A percentile compares a stretch with the other conserved stretches of the same genome.
These are phyloP conservation scores for Archivesica marissinica DNA, from an alignment of 1,140 invertebrate genomes.

Conservation along the genomic window DNA sequence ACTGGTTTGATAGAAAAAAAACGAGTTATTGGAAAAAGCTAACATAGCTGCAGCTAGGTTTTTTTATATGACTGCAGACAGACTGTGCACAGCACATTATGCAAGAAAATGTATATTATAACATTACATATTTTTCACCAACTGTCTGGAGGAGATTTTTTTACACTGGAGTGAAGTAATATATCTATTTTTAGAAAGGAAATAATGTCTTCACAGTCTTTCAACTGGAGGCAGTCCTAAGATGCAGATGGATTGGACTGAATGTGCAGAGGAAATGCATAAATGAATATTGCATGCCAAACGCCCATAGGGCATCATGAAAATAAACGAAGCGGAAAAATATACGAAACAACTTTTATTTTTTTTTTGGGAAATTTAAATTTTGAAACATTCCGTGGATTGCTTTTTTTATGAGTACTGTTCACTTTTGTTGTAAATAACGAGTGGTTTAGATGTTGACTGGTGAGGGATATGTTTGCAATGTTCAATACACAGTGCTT, in stretches of 20 bases:
- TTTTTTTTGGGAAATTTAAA: not conserved
- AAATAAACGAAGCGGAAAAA: not conserved
- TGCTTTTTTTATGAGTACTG: no score
- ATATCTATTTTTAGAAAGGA: slow-evolving; percentile 56
- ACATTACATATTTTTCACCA: slow-evolving; percentile 53
- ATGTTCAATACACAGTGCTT: no score
- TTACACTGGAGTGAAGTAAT: slow-evolving; percentile 52
- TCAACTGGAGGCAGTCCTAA: slow-evolving; percentile 8
- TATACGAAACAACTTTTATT: not conserved
- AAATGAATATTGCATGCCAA: slow-evolving; percentile 31
- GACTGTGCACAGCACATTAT: slow-evolving; percentile 18
- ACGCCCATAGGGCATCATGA: not conserved
- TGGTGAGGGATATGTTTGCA: no score
- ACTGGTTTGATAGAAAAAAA: slow-evolving; percentile 40
- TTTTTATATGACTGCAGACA: slow-evolving; percentile 29
- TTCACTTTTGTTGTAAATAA: no score
- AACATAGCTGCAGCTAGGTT: not conserved
- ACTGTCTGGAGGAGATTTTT: slow-evolving; percentile 36
- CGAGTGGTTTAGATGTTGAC: no score
- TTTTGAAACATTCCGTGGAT: slow-evolving; percentile 2
- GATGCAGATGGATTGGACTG: slow-evolving; percentile 38
- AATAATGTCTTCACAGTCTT: slow-evolving; percentile 48
- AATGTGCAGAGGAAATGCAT: slow-evolving; percentile 17
- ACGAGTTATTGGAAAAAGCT: slow-evolving; percentile 50
- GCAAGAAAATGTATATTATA: slow-evolving; percentile 58